Conservation (phyloP, 2,888 invertebrate genomes). For the Ectemnius continuus region DNA sequence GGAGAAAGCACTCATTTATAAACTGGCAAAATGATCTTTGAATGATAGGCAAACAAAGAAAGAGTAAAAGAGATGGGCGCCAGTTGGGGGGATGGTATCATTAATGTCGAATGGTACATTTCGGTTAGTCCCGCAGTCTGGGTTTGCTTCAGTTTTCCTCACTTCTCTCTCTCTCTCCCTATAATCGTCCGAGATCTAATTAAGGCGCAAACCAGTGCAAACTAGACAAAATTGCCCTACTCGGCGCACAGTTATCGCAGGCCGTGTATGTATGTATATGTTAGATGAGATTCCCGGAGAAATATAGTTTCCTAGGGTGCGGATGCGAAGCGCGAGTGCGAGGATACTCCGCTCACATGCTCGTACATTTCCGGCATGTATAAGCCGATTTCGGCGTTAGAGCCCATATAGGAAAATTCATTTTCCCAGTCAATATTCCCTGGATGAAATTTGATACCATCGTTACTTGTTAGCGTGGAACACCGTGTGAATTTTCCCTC, state of each 20-base stretch:
- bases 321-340: not conserved
- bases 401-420: constrained; percentile 61
- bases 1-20: constrained; percentile 46
- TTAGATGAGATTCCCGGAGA: constrained; percentile 1
- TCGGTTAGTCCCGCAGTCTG: constrained; percentile 47
- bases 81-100: constrained; percentile 51
- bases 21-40: constrained; percentile 30
- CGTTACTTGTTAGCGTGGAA: constrained; percentile 26
- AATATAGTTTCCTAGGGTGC: constrained; percentile 30
- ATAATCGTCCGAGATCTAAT: constrained; percentile 38
- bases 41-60: constrained; percentile 44
- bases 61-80: constrained; percentile 31
- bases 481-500: not conserved
- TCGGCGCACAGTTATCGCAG: constrained; percentile 15
- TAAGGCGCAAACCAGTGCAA: constrained; percentile 40
- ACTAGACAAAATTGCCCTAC: constrained; percentile 33
- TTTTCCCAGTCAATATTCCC: constrained; percentile 66
- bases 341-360: constrained; percentile 19
- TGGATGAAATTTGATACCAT: constrained; percentile 20
- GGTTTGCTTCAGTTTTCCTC: constrained; percentile 41
- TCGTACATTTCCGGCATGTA: constrained; percentile 51
- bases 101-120: constrained; percentile 58
- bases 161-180: constrained; percentile 16
- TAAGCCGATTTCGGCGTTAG: constrained; percentile 67
- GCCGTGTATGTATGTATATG: not conserved